Base-by-base conservation (phyloP, 2,888 invertebrate species). In the Eilema griseolum region DNA sequence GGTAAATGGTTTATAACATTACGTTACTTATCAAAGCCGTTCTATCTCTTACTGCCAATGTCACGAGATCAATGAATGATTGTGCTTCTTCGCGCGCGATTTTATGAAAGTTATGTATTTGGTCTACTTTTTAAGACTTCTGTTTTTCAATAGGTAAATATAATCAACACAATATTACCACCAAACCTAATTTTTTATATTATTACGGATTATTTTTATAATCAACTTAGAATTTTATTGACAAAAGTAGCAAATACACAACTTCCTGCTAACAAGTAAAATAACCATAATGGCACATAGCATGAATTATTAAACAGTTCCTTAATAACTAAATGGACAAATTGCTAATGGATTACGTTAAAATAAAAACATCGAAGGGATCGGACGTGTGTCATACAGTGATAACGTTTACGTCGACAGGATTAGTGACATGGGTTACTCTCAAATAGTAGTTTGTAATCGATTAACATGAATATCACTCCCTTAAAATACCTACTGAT, bases 401-500 rank as follows among this genome's bases (percentile, higher is more conserved):
- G 16, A 14, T 59, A 59, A 59, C 11, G 16, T 23, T 26, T 26
- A 59, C 16, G 16, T 28, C 26, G 16, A 24, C 24, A 20, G 16
- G 14, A 26, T 59, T 59, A 16, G 26, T 59, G 16, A 12, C 20
- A 28, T 26, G 26, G 12, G 26, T 26, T 59, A 26, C 1, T 28
- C 8, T 28, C 14, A 28, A 28, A 16, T n/a, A 59, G 23, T 59
- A 23, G n/a, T 59, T 4, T 65, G 33, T 28, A 16, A 10, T n/a
- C 20, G n/a, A 3, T 20, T 24, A 52, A n/a, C n/a, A 78, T 84
- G 76, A 73, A 80, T 70, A 67, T 78, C 16, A 72, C 71, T 41
- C 74, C 83, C 0, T 60, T 83, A 31, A 74, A 79, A 67, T 73
- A 74, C 66, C 24, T 83, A 37, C 52, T 81, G 57, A 63, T 70